These are phyloP conservation scores for Pogonomyrmex californicus DNA, from an alignment of 1,140 invertebrate species.

Conservation along the genomic window DNA sequence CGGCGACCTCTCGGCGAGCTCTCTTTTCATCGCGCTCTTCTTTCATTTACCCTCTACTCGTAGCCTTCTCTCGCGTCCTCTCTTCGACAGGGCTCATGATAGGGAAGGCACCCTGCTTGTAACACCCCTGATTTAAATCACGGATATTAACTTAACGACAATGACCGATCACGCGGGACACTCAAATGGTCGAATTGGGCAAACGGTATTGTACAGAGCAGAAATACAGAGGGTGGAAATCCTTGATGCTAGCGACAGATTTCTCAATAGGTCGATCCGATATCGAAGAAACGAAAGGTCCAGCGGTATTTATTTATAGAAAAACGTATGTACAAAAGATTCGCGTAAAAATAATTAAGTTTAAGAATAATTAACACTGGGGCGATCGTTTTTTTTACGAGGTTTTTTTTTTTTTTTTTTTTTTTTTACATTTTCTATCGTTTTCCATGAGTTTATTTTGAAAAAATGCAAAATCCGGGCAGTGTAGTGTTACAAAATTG, in stretches of 20 bases:
- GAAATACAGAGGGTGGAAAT: neutral
- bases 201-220: neutral
- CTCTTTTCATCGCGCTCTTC: conserved; percentile 23
- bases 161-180: conserved; percentile 3
- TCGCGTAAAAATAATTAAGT: neutral
- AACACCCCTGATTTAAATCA: conserved; percentile 31
- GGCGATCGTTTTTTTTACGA: too few relatives aligned
- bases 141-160: conserved; percentile 32
- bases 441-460: neutral
- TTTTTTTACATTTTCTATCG: neutral
- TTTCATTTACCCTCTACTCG: conserved; percentile 15
- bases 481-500: neutral
- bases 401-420: too few relatives aligned
- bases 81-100: neutral
- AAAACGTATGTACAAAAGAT: neutral
- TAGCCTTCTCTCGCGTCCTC: neutral
- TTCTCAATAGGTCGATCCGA: neutral
- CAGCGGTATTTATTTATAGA: neutral
- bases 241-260: neutral
- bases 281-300: neutral
- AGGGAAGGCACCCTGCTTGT: neutral
- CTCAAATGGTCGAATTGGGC: neutral
- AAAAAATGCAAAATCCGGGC: neutral
- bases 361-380: neutral
- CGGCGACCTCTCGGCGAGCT: conserved; percentile 28